These are phyloP conservation scores for Hedychridium roseum DNA, from an alignment of 2,888 invertebrate species.

Conservation along the genomic window DNA sequence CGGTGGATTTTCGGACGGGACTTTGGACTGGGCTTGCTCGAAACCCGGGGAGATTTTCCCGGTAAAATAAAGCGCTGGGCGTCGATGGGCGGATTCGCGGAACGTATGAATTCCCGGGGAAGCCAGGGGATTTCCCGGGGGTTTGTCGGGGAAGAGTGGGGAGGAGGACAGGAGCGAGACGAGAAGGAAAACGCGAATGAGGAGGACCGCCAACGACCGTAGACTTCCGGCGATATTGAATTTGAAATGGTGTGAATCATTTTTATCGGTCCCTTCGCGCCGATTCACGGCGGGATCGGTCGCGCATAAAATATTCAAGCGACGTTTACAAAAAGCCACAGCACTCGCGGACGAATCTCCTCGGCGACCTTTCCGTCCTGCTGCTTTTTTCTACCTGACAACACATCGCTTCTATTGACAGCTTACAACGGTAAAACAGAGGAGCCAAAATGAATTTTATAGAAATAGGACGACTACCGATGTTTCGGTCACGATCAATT, in stretches of 20 bases:
- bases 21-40: no score
- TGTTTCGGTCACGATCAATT: no score
- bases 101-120: constrained; percentile 16
- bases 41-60: no score
- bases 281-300: constrained; percentile 6
- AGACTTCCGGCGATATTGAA: constrained; percentile 21
- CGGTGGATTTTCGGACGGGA: no score
- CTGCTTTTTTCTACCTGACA: no score
- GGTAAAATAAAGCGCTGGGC: constrained; percentile 14
- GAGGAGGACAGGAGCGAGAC: no score
- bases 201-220: background rate
- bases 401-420: no score
- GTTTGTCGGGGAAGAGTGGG: constrained; percentile 1
- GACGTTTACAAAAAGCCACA: constrained; percentile 22
- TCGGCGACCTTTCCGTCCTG: background rate
- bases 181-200: background rate
- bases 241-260: constrained; percentile 20
- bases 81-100: constrained; percentile 5
- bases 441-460: no score
- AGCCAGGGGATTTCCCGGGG: constrained; percentile 5
- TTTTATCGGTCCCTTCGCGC: constrained; percentile 18
- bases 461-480: no score
- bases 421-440: no score
- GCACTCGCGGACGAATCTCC: constrained; percentile 3
- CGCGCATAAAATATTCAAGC: constrained; percentile 24